These are phyloP conservation scores for Noctua fimbriata DNA, from an alignment of 2,888 invertebrate genomes.

Conservation along the genomic window DNA sequence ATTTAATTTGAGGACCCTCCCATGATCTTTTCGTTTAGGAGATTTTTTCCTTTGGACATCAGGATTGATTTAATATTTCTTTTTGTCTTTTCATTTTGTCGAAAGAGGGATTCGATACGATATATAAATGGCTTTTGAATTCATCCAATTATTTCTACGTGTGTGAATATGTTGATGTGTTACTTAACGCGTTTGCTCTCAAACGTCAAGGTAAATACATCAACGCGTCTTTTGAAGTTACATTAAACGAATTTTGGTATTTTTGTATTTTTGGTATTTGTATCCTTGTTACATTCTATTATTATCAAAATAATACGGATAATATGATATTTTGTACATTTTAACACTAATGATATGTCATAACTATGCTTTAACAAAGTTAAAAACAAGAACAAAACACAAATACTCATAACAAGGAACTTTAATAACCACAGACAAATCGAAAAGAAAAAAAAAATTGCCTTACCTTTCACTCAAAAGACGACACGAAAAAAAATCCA, in stretches of 20 bases:
- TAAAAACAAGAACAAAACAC: neutral
- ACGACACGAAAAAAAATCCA: conserved; percentile 32
- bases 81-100: conserved; percentile 10
- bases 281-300: neutral
- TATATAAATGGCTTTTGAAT: conserved; percentile 16
- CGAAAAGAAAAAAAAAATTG: neutral
- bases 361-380: neutral
- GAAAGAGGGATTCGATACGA: neutral
- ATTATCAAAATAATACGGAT: neutral
- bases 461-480: conserved; percentile 32
- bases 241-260: neutral
- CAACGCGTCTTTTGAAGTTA: conserved; percentile 16
- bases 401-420: neutral
- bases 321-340: neutral
- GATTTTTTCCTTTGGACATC: conserved; percentile 22
- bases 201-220: conserved; percentile 19
- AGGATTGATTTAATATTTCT: conserved; percentile 24
- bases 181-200: neutral
- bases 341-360: neutral
- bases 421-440: neutral
- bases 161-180: conserved; percentile 8
- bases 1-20: conserved; percentile 40
- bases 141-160: conserved; percentile 20
- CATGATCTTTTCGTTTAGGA: conserved; percentile 30
- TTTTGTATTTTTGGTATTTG: too few relatives aligned